A percentile compares a stretch with the other conserved stretches of the same genome.
phyloP scores from a whole-genome alignment of 2,113 vertebrate species.

The Nestor notabilis region DNA sequence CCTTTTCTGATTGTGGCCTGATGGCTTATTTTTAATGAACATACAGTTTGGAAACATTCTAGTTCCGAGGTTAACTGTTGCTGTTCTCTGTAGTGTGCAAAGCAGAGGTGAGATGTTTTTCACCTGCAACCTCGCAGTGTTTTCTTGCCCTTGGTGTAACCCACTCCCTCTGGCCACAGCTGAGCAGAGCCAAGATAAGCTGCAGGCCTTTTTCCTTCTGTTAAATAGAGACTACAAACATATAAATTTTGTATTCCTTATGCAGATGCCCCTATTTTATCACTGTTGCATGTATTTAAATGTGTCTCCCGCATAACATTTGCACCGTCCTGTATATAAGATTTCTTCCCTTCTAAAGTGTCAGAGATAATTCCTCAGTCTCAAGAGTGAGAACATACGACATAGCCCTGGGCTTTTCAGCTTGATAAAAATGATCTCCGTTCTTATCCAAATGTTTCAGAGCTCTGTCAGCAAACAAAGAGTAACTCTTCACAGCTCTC shows the following conservation, averaged over 20 bases:
- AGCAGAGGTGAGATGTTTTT: fast-evolving
- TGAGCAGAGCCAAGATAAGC: background rate
- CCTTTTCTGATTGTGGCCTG: background rate
- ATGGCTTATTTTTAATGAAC: background rate
- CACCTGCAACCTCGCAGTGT: fast-evolving
- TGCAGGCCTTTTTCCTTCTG: background rate
- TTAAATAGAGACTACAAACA: background rate
- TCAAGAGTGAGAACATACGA: background rate
- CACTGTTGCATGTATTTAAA: background rate
- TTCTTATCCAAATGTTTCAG: background rate
- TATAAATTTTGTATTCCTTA: background rate
- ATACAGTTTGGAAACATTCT: background rate
- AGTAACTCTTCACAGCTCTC: background rate
- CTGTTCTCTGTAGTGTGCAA: background rate
- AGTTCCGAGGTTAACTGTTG: fast-evolving
- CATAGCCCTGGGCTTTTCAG: background rate
- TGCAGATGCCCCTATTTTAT: background rate
- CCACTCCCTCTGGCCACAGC: fast-evolving
- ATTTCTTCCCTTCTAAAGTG: background rate
- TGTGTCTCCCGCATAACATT: background rate
- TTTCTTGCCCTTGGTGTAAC: background rate
- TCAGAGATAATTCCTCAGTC: background rate
- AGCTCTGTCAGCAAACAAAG: background rate
- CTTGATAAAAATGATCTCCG: background rate
- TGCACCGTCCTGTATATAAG: background rate